Evolutionary conservation across 1,140 invertebrate genomes (phyloP).

Genomic region (Rhyacophila brunnea): DNA sequence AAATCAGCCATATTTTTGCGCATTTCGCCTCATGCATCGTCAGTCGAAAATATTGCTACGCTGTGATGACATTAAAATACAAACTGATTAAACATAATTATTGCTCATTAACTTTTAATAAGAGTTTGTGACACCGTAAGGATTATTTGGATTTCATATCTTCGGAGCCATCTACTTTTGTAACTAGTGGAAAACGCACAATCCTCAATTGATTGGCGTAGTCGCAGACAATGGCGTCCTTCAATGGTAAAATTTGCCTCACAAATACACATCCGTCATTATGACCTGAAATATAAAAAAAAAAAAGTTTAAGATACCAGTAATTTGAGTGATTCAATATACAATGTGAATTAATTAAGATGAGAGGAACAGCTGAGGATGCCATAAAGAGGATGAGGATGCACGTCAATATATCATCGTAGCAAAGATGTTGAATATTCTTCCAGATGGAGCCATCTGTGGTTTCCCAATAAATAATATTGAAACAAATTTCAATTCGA

Average conservation of each 20-base stretch:
- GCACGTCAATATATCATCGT: too few relatives aligned
- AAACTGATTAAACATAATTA: too few relatives aligned
- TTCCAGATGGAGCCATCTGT: too few relatives aligned
- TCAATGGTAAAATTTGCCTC: conserved; percentile 72
- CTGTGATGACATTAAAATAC: too few relatives aligned
- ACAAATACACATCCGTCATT: conserved; percentile 77
- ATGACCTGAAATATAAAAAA: conserved; percentile 56
- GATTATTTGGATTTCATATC: conserved; percentile 10
- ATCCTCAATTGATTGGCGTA: conserved; percentile 89
- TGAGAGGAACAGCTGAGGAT: not conserved
- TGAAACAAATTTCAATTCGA: too few relatives aligned
- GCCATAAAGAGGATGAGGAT: not conserved
- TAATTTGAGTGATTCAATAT: not conserved
- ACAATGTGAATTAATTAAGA: not conserved
- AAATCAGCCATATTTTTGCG: too few relatives aligned
- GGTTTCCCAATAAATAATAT: too few relatives aligned
- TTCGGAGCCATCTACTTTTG: conserved; percentile 38
- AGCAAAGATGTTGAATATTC: too few relatives aligned
- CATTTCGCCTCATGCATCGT: too few relatives aligned
- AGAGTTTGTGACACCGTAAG: too few relatives aligned
- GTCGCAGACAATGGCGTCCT: conserved; percentile 85
- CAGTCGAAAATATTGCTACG: too few relatives aligned
- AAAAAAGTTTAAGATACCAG: conserved; percentile 13
- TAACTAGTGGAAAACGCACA: conserved; percentile 85
- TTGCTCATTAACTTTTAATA: too few relatives aligned